Base-by-base conservation (phyloP, 2,113 vertebrate genomes). In the Agapornis roseicollis region DNA sequence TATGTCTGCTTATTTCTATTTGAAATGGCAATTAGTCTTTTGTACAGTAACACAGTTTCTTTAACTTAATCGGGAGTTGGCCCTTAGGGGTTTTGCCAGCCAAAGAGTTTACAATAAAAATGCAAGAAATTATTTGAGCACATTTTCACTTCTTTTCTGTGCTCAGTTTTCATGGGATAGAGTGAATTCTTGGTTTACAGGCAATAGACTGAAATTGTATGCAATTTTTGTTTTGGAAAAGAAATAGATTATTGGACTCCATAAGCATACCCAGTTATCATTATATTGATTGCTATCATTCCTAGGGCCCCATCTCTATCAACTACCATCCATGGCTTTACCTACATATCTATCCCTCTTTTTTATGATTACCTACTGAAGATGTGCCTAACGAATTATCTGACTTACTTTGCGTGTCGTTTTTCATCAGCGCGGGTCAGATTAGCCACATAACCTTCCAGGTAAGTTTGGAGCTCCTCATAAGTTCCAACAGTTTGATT, bases 401-500 rank as follows among this genome's bases (percentile, higher is more conserved):
- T 22, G 79, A 96, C 98, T 98, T 97, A 98, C 99, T 98, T 97
- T 0, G 98, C 98, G 20, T 99, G 98, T 71, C 97, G 94, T 86
- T 98, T 98, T 94, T 98, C 98, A 84, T 99, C 99, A 46, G 98
- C 98, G 22, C 96, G 97, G 76, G 98, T 97, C 78, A 99, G 98
- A 70, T 98, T 98, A 24, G 98, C 98, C 94, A 99, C 99, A 5
- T 99, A 99, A 61, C 98, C 98, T 85, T 98, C 98, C 55, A 99
- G 98, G 85, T 98, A 98, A 7, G 97, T 98, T 93, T 99, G 99
- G 55, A 99, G 98, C 94, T 99, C 99, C 94, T 99, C 99, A 9
- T 99, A 99, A 7, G 99, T 99, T 79, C 99, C 99, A 37, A 99
- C 99, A 31, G 98, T 99, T 96, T 99, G 99, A 95, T 98, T 99